Conservation (phyloP, 2,113 vertebrate species). For the Mus pahari region DNA sequence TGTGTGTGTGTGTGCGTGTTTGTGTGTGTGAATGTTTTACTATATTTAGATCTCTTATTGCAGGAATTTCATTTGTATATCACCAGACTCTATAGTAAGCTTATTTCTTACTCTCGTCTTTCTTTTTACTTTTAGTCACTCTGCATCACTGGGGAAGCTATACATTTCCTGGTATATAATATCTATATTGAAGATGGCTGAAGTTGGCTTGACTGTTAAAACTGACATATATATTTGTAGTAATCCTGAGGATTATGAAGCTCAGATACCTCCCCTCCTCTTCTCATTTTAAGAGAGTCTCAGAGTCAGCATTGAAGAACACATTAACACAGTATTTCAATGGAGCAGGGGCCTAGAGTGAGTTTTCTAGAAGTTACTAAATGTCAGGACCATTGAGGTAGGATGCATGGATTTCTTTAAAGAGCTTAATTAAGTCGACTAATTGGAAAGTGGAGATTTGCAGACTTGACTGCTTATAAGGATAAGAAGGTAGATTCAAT, state of each 20-base stretch:
- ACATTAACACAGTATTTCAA: conserved; percentile 41
- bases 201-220: not conserved
- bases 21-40: not conserved
- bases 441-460: conserved; percentile 73
- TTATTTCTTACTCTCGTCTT: not conserved
- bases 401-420: conserved; percentile 66
- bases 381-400: conserved; percentile 55
- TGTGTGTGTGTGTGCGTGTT: not conserved
- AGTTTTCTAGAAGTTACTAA: conserved; percentile 51
- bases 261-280: not conserved
- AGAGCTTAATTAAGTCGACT: conserved; percentile 73
- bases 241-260: not conserved
- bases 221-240: conserved; percentile 48
- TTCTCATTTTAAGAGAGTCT: not conserved
- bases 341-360: conserved; percentile 20
- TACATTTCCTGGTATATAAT: not conserved
- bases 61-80: accelerated
- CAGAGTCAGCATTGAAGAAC: not conserved
- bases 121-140: not conserved
- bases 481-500: conserved; percentile 18
- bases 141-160: not conserved
- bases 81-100: not conserved
- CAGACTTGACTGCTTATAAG: conserved; percentile 33
- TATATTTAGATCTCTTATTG: not conserved
- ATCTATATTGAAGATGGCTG: not conserved